These are phyloP conservation scores for Sphinx pinastri DNA, from an alignment of 2,888 invertebrate species.

Conservation along the genomic window DNA sequence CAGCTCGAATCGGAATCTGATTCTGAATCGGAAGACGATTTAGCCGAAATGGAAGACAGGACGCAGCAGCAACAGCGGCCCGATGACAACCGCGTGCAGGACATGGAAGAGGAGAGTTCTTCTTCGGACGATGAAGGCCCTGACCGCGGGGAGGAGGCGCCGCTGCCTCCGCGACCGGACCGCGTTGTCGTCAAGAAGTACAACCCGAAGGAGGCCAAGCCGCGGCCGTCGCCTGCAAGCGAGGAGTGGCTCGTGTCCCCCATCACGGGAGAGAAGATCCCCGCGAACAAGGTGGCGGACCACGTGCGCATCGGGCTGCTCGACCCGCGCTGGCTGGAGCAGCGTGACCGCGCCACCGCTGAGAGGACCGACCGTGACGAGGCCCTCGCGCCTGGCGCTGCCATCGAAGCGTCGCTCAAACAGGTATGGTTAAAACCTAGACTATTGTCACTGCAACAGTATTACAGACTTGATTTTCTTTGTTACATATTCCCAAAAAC, in stretches of 20 bases:
- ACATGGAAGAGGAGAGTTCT: conserved; percentile 95
- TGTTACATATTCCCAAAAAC: not conserved
- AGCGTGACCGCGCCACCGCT: conserved; percentile 95
- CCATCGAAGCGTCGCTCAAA: conserved; percentile 98
- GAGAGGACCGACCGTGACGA: conserved; percentile 94
- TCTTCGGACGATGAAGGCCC: conserved; percentile 77
- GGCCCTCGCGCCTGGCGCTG: conserved; percentile 86
- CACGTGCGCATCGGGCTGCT: conserved; percentile 98
- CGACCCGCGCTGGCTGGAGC: conserved; percentile 99
- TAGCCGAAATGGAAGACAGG: conserved; percentile 88
- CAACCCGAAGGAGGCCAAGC: conserved; percentile 90
- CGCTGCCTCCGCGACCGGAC: conserved; percentile 94
- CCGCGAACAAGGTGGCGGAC: conserved; percentile 97
- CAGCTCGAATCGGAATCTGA: conserved; percentile 94
- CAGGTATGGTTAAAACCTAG: conserved; percentile 70
- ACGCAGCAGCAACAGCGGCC: conserved; percentile 72
- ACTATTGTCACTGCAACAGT: not conserved
- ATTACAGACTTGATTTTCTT: not conserved
- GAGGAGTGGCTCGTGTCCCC: conserved; percentile 98
- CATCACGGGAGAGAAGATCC: conserved; percentile 98
- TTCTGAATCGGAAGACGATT: conserved; percentile 68
- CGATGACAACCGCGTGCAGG: conserved; percentile 87
- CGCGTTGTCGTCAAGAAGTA: conserved; percentile 98
- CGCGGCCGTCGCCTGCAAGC: conserved; percentile 83
- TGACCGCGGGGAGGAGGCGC: conserved; percentile 83